Evolutionary conservation across 2,797 vertebrate genomes (phyloP), one percentile per base, ranked within the genome.

Genomic region (Zalophus californianus): DNA sequence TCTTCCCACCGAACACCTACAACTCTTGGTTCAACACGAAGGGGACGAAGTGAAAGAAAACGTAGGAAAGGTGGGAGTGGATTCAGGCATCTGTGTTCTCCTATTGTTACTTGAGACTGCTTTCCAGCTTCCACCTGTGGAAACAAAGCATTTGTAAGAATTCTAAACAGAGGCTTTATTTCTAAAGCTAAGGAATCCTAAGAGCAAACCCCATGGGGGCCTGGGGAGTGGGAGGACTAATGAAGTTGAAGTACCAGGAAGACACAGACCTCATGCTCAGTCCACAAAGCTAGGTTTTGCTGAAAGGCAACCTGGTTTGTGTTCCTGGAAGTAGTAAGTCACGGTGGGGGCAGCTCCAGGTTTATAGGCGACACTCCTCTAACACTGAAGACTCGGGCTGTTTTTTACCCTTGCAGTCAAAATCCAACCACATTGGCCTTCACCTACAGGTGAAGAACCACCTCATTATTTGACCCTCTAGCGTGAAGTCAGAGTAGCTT

Each of bases 71-170:
- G 79, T 60, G 7, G n/a, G 64, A 62, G 9, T 62, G 23, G 52
- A 83, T 86, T 89, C 27, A 58, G 29, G 10, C 9, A n/a, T 54
- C 23, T 85, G n/a, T 50, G n/a, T 84, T 72, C 58, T 38, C 38
- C 38, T 94, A n/a, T 1, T 58, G 77, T 85, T 54, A 52, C 27
- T 54, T 77, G 44, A 82, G 29, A 82, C 29, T 70, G 77, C 78
- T 56, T 94, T 94, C 58, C 35, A 80, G 25, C 27, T 56, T 90
- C 27, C 52, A 66, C 23, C 58, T 82, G 16, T 94, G 75, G 90
- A 90, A 89, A 82, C 84, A 87, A 83, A 78, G 27, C 78, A 60
- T 73, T 73, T 90, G 32, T 5, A 82, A 94, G 35, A 68, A 58
- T 77, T 96, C n/a, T 77, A 92, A 85, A 88, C 72, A 32, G 2